Evolutionary conservation across 2,113 vertebrate genomes (phyloP).

Genomic region (Motacilla tschutschensis): DNA sequence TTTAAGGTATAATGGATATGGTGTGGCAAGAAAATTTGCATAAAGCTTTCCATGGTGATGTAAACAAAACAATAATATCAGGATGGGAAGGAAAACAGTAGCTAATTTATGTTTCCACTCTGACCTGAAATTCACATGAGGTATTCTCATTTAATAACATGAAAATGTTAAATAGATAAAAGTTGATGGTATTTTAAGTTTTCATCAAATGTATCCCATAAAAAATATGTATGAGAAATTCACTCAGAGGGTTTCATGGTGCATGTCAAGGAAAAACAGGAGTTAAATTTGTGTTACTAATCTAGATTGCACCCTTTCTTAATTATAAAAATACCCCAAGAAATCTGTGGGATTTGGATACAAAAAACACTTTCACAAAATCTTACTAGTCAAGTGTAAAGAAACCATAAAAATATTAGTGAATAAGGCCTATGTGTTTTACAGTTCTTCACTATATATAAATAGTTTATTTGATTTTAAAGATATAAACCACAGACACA

Average conservation of each 20-base stretch:
- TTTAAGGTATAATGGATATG: constrained; percentile 35
- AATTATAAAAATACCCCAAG: constrained; percentile 26
- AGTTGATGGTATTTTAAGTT: constrained; percentile 34
- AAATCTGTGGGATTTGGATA: constrained; percentile 42
- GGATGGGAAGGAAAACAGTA: constrained; percentile 29
- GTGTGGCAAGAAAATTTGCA: constrained; percentile 35
- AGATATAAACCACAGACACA: constrained; percentile 74
- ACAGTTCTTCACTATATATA: constrained; percentile 52
- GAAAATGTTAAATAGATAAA: constrained; percentile 39
- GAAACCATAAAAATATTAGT: constrained; percentile 71
- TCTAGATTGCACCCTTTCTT: constrained; percentile 1
- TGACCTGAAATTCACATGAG: constrained; percentile 50
- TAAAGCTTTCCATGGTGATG: constrained; percentile 38
- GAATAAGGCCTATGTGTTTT: constrained; percentile 74
- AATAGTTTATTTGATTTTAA: constrained; percentile 73
- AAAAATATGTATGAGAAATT: not conserved
- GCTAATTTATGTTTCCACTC: constrained; percentile 33
- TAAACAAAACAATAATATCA: constrained; percentile 54
- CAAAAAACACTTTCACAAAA: constrained; percentile 59
- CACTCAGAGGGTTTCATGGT: not conserved
- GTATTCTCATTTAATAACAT: constrained; percentile 41
- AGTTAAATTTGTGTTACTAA: not conserved
- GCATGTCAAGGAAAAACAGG: not conserved
- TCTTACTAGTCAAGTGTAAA: constrained; percentile 67
- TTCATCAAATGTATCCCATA: not conserved